These are phyloP conservation scores for Arctopsyche grandis DNA, from an alignment of 1,140 invertebrate genomes.

Conservation along the genomic window DNA sequence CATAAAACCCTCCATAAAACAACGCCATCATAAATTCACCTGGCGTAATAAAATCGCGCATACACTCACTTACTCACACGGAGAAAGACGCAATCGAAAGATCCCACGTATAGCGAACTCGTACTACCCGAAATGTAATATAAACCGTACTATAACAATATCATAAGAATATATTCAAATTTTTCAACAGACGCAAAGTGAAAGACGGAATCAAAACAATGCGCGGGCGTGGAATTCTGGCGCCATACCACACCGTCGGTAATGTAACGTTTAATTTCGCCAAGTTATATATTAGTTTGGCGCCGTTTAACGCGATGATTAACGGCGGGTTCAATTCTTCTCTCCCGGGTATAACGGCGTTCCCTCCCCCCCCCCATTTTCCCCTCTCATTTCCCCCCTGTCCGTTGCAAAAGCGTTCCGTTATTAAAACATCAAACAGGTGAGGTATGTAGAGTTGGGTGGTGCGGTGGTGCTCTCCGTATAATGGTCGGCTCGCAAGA, in stretches of 20 bases:
- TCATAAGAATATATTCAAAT: no score
- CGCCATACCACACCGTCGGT: neutral
- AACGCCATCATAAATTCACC: constrained; percentile 47
- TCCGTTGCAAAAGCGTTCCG: neutral
- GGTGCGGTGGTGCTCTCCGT: neutral
- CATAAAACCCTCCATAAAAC: constrained; percentile 45
- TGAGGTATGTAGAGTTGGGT: neutral
- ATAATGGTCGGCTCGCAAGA: neutral
- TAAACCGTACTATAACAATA: no score
- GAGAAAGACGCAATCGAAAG: no score
- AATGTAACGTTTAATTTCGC: constrained; percentile 9
- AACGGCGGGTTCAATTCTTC: constrained; percentile 26
- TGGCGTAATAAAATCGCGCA: constrained; percentile 49
- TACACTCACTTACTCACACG: constrained; percentile 12
- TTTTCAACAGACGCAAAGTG: no score
- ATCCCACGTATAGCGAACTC: neutral
- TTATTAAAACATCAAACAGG: constrained; percentile 32
- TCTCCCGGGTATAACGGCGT: neutral
- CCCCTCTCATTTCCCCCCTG: no score
- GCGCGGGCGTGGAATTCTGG: neutral
- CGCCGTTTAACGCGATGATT: constrained; percentile 10
- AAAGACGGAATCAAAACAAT: neutral
- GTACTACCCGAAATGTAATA: no score
- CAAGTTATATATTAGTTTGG: constrained; percentile 26
- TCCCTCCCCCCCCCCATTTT: no score